Evolutionary conservation across 2,113 vertebrate genomes (phyloP), one percentile per base, ranked within the genome.

Genomic region (Parus major): DNA sequence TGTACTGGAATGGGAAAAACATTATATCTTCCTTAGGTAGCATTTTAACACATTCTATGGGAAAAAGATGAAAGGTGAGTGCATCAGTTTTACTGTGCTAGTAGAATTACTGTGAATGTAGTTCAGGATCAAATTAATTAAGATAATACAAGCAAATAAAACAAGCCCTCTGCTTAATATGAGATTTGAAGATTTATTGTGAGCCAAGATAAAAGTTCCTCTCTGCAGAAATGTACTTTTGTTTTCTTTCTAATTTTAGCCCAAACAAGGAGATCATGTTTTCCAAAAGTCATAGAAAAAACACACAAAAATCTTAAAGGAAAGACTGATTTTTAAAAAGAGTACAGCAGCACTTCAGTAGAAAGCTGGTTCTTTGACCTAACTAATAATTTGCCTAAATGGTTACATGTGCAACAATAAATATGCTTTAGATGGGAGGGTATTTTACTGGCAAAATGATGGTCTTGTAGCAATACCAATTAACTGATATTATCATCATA

Each of bases 91-190:
- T 57, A 44, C 21, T 56, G 15, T 61, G 33, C 18, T 20, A 44
- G 12, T 12, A 57, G 22, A 94, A 75, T 49, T 65, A 65, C 12
- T 65, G 5, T 19, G 5, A 56, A 15, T 21, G 18, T 33, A 73
- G 16, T 22, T 57, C 17, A 70, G 42, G n/a, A 78, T 70, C 20
- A 81, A 73, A 61, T 39, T 0, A 59, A 75, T 68, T 77, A 65
- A 76, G 64, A 31, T 31, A 61, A 0, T 24, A 28, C 16, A 73
- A 81, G 10, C 11, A 69, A 86, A 52, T 65, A 73, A 82, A 75
- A 56, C 4, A 14, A 81, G 4, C 0, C 11, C 5, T 46, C 59
- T 2, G 0, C 4, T 70, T 86, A 82, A 29, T 47, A 41, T 3
- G 23, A 78, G 6, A 11, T 50, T 56, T 71, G 27, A 87, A 88